Evolutionary conservation across 2,797 vertebrate species (phyloP), one percentile per base, ranked within the genome.

Genomic region (Rhinogobio ventralis): DNA sequence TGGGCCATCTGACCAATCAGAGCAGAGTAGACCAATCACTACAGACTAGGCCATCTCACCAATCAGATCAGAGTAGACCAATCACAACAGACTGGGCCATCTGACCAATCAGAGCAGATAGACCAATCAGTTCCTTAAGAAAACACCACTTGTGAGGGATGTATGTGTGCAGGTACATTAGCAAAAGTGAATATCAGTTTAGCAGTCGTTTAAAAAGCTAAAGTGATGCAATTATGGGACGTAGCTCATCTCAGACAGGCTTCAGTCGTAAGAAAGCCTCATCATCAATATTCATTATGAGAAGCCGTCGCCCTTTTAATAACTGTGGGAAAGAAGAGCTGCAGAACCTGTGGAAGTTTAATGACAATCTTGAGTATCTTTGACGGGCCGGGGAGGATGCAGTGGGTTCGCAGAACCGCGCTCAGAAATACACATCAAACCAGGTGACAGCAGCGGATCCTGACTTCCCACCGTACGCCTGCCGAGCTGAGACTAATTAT

Each of bases 241-340:
- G 57, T 15, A 33, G 39, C 68, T 74, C 68, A 81, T 64, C 72
- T 25, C 64, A 74, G 45, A 76, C 42, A 77, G 62, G n/a, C 30
- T 64, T 55, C 36, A 81, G 45, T 64, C 20, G 3, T 28, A 42
- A 51, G 64, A 73, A 60, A 83, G 85, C 82, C 81, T 84, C 86
- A 82, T 84, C 86, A 82, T 89, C 77, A 84, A 82, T 81, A 90
- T 86, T 86, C 86, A 82, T 85, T 51, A 84, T 71, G 80, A 72
- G 80, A 64, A 66, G 46, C 81, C 55, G 64, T 23, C 30, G 23
- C 62, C 36, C 68, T 57, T 81, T 78, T 83, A 83, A 87, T 87
- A 75, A 84, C 80, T 68, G 75, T 46, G 67, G 55, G 55, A 20
- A 60, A 87, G 73, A 75, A 68, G 67, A 46, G 17, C 67, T 46